These are phyloP conservation scores for Echinarachnius parma DNA, from an alignment of 53 echinoderm and acorn worm species.

Conservation along the genomic window DNA sequence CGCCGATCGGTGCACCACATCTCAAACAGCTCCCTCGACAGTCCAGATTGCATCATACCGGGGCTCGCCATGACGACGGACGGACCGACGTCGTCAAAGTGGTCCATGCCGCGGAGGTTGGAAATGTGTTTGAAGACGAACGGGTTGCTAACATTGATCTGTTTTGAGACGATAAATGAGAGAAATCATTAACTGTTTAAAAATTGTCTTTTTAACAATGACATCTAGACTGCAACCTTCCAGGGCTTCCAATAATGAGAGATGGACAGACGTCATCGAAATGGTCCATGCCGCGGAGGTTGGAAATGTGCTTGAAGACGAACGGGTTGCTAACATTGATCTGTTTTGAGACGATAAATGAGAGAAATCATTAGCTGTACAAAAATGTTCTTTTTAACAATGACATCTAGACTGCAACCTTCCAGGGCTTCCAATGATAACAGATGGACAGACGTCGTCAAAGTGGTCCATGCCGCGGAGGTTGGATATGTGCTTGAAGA, in stretches of 20 bases:
- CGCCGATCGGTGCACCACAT: conserved; percentile 89
- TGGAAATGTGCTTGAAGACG: conserved; percentile 98
- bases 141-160: conserved; percentile 94
- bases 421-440: too few species aligned
- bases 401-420: conserved; percentile 92
- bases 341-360: conserved; percentile 27
- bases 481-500: too few species aligned
- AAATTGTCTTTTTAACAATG: too few species aligned
- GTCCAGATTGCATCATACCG: conserved; percentile 97
- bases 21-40: conserved; percentile 95
- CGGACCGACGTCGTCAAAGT: conserved; percentile 95
- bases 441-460: too few species aligned
- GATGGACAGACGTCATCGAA: conserved; percentile 97
- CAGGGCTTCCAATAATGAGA: conserved; percentile 91
- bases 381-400: too few species aligned
- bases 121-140: conserved; percentile 99
- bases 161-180: background rate
- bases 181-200: too few species aligned
- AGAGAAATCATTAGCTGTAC: too few species aligned
- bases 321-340: conserved; percentile 94
- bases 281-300: conserved; percentile 90
- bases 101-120: conserved; percentile 91
- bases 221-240: conserved; percentile 86
- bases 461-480: too few species aligned
- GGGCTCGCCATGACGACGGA: conserved; percentile 98